These are phyloP conservation scores for Momotus momota DNA, from an alignment of 2,797 vertebrate genomes.

Conservation along the genomic window DNA sequence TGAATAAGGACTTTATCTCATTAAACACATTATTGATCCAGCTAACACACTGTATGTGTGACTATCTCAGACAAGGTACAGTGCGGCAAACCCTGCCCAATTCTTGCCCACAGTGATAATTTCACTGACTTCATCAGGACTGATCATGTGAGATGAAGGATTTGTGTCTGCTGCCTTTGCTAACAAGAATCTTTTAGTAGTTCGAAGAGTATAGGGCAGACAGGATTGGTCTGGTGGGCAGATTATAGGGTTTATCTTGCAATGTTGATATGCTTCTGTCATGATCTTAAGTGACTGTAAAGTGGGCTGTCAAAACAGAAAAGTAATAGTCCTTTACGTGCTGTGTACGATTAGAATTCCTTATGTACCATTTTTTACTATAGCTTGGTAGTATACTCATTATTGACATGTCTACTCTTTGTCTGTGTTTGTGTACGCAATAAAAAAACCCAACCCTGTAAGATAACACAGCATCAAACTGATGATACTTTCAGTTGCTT, in stretches of 20 bases:
- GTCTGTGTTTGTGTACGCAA: fast-evolving
- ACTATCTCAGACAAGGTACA: not conserved
- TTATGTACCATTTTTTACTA: not conserved
- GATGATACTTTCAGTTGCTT: not conserved
- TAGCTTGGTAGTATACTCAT: not conserved
- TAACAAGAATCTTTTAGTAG: not conserved
- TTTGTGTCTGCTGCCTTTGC: not conserved
- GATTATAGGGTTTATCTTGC: not conserved
- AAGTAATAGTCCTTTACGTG: not conserved
- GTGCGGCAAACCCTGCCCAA: not conserved
- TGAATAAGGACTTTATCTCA: not conserved
- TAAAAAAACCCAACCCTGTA: not conserved
- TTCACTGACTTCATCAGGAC: not conserved
- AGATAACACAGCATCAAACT: not conserved
- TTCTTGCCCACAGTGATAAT: fast-evolving
- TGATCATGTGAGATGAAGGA: not conserved
- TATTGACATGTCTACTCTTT: not conserved
- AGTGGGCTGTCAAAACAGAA: not conserved
- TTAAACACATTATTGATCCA: not conserved
- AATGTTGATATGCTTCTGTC: fast-evolving
- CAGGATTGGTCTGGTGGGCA: not conserved
- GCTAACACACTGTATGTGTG: not conserved
- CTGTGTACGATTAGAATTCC: not conserved
- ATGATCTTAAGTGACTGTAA: not conserved
- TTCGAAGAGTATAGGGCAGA: not conserved